Percentiles rank a stretch among this genome's conserved stretches.
Conservation (phyloP, 2,888 invertebrate species). For the Diogma glabrata region DNA sequence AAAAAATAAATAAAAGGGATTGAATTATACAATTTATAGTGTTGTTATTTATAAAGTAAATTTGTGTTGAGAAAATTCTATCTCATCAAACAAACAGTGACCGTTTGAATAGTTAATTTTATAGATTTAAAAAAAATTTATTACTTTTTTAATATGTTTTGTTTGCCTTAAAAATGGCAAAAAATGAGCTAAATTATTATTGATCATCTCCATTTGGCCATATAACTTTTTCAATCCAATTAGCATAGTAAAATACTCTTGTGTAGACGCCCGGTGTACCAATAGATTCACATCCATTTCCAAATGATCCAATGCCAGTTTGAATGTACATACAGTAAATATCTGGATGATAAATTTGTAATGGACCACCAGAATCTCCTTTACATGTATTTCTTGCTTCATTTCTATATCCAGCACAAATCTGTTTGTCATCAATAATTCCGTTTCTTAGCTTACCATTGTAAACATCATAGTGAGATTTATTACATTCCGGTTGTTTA, state of each 20-base stretch:
- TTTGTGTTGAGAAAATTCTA: no score
- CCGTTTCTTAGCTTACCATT: constrained; percentile 34
- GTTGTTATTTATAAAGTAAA: no score
- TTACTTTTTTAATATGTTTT: no score
- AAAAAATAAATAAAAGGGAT: no score
- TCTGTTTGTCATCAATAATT: constrained; percentile 33
- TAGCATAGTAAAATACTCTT: constrained; percentile 38
- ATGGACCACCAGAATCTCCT: constrained; percentile 53
- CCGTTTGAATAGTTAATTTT: no score
- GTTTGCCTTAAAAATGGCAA: no score
- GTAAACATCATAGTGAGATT: constrained; percentile 20
- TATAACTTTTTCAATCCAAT: constrained; percentile 3
- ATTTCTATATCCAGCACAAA: constrained; percentile 42
- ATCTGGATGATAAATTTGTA: constrained; percentile 36
- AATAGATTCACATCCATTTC: constrained; percentile 34
- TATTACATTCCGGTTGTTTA: constrained; percentile 29
- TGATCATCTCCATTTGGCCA: background rate
- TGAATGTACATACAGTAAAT: constrained; percentile 39
- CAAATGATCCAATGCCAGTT: constrained; percentile 41
- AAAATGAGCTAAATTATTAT: no score
- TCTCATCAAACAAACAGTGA: no score
- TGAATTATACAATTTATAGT: no score
- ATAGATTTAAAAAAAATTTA: no score
- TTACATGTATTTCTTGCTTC: constrained; percentile 40
- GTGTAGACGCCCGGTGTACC: constrained; percentile 47